These are phyloP conservation scores for Latrodectus geometricus DNA, from an alignment of 1,140 invertebrate genomes.

Conservation along the genomic window DNA sequence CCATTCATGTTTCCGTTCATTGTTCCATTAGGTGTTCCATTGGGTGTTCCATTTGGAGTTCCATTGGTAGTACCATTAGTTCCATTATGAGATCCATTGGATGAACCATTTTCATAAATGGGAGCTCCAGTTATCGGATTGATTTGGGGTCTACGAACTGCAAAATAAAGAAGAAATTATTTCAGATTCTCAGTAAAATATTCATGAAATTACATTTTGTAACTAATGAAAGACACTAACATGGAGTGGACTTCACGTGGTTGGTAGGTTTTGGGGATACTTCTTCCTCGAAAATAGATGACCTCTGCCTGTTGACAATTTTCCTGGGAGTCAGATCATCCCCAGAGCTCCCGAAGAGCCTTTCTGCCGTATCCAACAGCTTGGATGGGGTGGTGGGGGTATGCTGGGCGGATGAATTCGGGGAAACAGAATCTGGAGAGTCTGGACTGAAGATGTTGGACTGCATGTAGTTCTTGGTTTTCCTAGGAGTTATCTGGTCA, in stretches of 20 bases:
- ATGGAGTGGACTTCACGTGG: conserved; percentile 28
- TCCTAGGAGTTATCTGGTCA: conserved; percentile 39
- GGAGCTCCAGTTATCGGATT: conserved; percentile 60
- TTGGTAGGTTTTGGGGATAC: conserved; percentile 28
- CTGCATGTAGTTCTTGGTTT: conserved; percentile 53
- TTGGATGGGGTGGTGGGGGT: neutral
- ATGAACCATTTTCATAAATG: conserved; percentile 17
- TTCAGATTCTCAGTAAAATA: neutral
- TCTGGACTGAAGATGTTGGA: conserved; percentile 50
- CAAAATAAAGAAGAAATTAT: neutral
- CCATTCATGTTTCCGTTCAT: conserved; percentile 6
- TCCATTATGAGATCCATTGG: conserved; percentile 15
- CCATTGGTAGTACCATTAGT: conserved; percentile 22
- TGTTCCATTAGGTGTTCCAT: conserved; percentile 14
- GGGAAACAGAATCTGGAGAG: neutral
- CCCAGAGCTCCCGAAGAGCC: conserved; percentile 45
- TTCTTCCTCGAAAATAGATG: conserved; percentile 60
- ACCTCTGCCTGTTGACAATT: conserved; percentile 61
- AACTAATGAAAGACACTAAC: conserved; percentile 20
- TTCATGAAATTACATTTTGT: neutral
- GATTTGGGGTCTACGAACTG: conserved; percentile 16
- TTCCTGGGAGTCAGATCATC: conserved; percentile 51
- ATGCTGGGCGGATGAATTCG: neutral
- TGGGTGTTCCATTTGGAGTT: conserved; percentile 7
- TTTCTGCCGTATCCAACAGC: conserved; percentile 20